A percentile compares a stretch with the other conserved stretches of the same genome.
phyloP scores from a whole-genome alignment of 2,888 invertebrate species.

The Abrostola triplasia region DNA sequence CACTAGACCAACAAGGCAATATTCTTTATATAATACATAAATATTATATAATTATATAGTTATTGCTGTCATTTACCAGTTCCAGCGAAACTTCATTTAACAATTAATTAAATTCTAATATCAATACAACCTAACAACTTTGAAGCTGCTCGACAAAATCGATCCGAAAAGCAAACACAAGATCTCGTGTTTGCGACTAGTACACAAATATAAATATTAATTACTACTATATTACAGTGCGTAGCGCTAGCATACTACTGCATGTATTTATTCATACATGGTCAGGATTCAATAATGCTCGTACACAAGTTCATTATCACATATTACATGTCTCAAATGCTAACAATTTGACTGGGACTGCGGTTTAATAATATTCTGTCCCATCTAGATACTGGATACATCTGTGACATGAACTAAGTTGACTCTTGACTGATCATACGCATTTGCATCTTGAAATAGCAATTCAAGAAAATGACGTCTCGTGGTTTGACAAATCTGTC shows the following conservation, averaged over 20 bases:
- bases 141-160: neutral
- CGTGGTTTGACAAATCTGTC: conserved; percentile 49
- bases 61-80: no score
- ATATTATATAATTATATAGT: no score
- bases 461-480: conserved; percentile 58
- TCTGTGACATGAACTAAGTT: conserved; percentile 26
- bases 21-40: no score
- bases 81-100: no score
- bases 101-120: neutral
- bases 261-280: conserved; percentile 43
- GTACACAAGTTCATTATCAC: conserved; percentile 35
- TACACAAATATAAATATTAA: neutral
- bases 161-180: neutral
- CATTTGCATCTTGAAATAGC: conserved; percentile 63
- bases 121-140: neutral
- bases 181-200: neutral
- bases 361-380: conserved; percentile 22
- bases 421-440: conserved; percentile 43
- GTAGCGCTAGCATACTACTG: conserved; percentile 16
- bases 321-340: conserved; percentile 29
- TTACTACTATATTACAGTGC: neutral
- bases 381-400: conserved; percentile 27
- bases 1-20: no score
- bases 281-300: conserved; percentile 20
- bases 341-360: conserved; percentile 26